Evolutionary conservation across 2,888 invertebrate species (phyloP), one percentile per base, ranked within the genome.

Genomic region (Melieria picta): DNA sequence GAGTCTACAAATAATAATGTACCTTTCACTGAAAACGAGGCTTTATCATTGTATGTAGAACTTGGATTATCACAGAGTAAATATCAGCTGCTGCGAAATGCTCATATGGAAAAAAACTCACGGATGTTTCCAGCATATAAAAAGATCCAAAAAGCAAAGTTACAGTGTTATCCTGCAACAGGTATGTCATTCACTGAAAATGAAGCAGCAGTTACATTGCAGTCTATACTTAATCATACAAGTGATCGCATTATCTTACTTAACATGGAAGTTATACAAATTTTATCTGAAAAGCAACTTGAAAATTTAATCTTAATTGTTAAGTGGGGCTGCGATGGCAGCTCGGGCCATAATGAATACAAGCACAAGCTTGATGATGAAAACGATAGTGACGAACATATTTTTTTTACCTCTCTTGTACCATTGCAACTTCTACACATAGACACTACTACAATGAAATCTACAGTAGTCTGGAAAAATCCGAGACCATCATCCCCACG

Each of bases 21-120:
- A 55, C 55, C 55, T 55, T 55, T 55, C 16, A 16, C 16, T 16
- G 16, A 16, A 16, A 16, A 16, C 16, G 16, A 16, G 16, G 16
- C 16, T 16, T 16, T 16, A 16, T 16, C 16, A 30, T 30, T 30
- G n/a, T 55, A 55, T 5, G 16, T 55, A 9, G 55, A 55, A 10
- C 11, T 55, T 55, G 55, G 55, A 55, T 55, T 55, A 55, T 55
- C 55, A 10, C 55, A 55, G 11, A 55, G 55, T 55, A 55, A 55
- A 55, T 55, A 55, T 55, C 55, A 55, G 55, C 55, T 30, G 30
- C 30, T n/a, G n/a, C n/a, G n/a, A n/a, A n/a, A n/a, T 30, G 11
- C 55, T 7, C 55, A 55, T 55, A 5, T 55, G 55, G 10, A n/a
- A 55, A 11, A 55, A 55, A 55, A 55, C 4, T 55, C 11, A 55